These are phyloP conservation scores for Rhopalosiphum nymphaeae DNA, from an alignment of 2,888 invertebrate species.

Conservation along the genomic window DNA sequence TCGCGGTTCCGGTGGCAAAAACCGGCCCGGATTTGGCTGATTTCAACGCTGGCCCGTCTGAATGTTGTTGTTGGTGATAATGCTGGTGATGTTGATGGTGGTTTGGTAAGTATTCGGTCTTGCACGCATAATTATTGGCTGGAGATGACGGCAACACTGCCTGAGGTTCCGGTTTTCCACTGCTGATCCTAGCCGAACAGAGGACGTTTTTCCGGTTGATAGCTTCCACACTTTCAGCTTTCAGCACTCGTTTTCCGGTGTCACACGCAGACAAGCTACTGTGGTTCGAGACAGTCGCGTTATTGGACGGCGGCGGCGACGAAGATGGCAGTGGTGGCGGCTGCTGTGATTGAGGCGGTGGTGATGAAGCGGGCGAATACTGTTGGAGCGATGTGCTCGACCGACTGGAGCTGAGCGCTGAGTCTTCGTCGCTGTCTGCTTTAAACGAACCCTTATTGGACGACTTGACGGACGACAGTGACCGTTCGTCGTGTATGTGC, in stretches of 20 bases:
- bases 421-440: slow-evolving; percentile 88
- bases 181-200: slow-evolving; percentile 73
- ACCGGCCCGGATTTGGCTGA: not conserved
- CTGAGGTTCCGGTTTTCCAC: slow-evolving; percentile 61
- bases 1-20: not conserved
- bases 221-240: slow-evolving; percentile 84
- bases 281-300: slow-evolving; percentile 76
- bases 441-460: slow-evolving; percentile 53
- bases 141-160: not conserved
- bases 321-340: slow-evolving; percentile 66
- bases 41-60: slow-evolving; percentile 79
- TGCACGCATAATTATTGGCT: not conserved
- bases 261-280: slow-evolving; percentile 74
- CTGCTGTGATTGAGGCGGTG: slow-evolving; percentile 70
- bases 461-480: slow-evolving; percentile 45
- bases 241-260: slow-evolving; percentile 79
- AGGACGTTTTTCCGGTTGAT: slow-evolving; percentile 89
- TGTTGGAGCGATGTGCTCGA: slow-evolving; percentile 83
- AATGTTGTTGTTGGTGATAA: slow-evolving; percentile 70
- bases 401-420: slow-evolving; percentile 87
- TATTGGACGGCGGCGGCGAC: slow-evolving; percentile 65
- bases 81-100: not conserved
- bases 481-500: slow-evolving; percentile 65
- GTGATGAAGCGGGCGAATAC: slow-evolving; percentile 81
- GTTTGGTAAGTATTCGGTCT: slow-evolving; percentile 25